These are phyloP conservation scores for Scolopax rusticola DNA, from an alignment of 2,797 vertebrate species.

Conservation along the genomic window DNA sequence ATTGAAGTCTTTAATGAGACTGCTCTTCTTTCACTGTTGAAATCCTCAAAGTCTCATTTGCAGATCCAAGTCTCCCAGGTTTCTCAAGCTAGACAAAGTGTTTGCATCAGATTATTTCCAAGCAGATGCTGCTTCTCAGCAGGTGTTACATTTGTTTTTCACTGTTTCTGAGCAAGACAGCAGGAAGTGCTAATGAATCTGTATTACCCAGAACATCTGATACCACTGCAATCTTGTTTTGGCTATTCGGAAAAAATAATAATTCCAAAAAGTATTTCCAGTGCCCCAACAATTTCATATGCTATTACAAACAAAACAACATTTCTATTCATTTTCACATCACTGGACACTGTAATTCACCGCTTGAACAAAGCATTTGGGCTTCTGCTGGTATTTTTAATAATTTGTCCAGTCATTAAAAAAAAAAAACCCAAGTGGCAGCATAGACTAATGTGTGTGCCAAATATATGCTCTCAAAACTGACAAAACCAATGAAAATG, in stretches of 20 bases:
- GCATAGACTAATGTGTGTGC: accelerated
- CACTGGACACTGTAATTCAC: not conserved
- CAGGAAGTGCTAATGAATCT: constrained; percentile 75
- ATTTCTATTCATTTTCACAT: not conserved
- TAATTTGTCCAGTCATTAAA: not conserved
- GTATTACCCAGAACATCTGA: constrained; percentile 69
- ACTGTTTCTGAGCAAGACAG: constrained; percentile 70
- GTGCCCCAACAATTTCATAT: not conserved
- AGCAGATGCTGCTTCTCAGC: constrained; percentile 78
- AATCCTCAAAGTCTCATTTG: constrained; percentile 53
- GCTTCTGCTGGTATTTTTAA: not conserved
- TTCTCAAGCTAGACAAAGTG: constrained; percentile 69
- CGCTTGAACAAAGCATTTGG: not conserved
- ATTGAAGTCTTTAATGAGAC: not conserved
- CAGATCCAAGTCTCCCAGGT: constrained; percentile 31
- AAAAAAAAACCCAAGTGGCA: not conserved
- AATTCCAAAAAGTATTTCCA: not conserved
- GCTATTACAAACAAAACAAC: not conserved
- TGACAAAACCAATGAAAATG: not conserved
- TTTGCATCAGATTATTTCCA: constrained; percentile 73
- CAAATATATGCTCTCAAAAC: not conserved
- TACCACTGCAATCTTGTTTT: constrained; percentile 41
- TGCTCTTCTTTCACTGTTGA: not conserved
- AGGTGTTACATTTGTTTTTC: constrained; percentile 78
- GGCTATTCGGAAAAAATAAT: not conserved